phyloP scores from a whole-genome alignment of 1,140 invertebrate genomes.

The Calosoma granatense region DNA sequence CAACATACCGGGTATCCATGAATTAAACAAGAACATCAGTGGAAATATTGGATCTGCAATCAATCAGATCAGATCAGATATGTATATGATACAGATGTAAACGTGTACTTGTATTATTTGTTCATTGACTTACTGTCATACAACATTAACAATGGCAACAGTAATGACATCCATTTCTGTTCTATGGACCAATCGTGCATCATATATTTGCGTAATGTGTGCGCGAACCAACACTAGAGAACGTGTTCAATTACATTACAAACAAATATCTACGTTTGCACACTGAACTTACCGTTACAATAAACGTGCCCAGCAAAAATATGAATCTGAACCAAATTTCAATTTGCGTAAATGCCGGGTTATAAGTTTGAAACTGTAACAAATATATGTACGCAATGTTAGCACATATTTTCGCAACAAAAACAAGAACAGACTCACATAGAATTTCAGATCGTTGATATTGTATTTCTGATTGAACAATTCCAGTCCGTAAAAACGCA shows the following conservation, averaged over 20 bases:
- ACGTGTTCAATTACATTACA: not conserved
- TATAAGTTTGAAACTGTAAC: conserved; percentile 90
- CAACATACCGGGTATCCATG: conserved; percentile 81
- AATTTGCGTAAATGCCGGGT: conserved; percentile 89
- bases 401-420: conserved; percentile 10
- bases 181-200: conserved; percentile 94
- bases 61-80: conserved; percentile 2
- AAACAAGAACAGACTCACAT: conserved; percentile 60
- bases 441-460: conserved; percentile 78
- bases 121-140: conserved; percentile 71
- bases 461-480: conserved; percentile 73
- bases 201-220: conserved; percentile 77
- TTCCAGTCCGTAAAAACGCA: conserved; percentile 75
- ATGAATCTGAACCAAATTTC: conserved; percentile 95
- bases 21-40: conserved; percentile 78
- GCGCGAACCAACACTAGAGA: conserved; percentile 83
- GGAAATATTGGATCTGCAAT: conserved; percentile 86
- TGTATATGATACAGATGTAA: too few species aligned
- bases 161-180: conserved; percentile 89
- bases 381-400: conserved; percentile 5
- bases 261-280: conserved; percentile 4
- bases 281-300: conserved; percentile 67
- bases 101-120: not conserved
- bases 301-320: conserved; percentile 79
- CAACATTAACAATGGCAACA: conserved; percentile 80